Evolutionary conservation across 2,113 vertebrate species (phyloP).

Genomic region (Castor canadensis): DNA sequence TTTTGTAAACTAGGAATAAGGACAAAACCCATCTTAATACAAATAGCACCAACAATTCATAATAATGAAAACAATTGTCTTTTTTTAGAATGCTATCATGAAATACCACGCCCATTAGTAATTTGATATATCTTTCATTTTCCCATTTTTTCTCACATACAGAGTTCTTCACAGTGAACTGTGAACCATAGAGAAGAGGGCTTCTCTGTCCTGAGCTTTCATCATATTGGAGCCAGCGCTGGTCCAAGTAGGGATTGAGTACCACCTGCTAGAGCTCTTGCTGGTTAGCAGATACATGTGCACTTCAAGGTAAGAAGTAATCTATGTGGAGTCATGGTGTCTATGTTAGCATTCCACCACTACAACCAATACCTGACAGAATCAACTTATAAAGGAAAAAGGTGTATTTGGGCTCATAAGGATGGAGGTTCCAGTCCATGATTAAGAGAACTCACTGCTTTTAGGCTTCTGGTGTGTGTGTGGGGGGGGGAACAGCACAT

Average conservation of each 20-base stretch:
- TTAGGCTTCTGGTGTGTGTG: neutral
- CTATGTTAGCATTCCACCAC: neutral
- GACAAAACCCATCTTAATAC: neutral
- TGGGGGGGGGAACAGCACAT: neutral
- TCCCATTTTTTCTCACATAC: neutral
- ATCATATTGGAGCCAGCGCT: neutral
- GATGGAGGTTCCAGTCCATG: neutral
- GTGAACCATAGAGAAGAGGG: neutral
- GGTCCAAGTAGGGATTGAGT: neutral
- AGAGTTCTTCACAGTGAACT: neutral
- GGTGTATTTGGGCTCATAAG: neutral
- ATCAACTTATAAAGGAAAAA: neutral
- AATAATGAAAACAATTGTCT: neutral
- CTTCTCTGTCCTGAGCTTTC: neutral
- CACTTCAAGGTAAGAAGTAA: neutral
- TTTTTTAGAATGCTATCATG: neutral
- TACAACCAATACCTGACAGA: neutral
- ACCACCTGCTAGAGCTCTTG: neutral
- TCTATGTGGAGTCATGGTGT: accelerated
- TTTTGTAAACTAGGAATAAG: neutral
- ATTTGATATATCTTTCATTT: neutral
- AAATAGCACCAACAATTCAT: neutral
- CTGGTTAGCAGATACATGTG: neutral
- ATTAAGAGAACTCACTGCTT: neutral
- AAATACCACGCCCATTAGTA: neutral